Evolutionary conservation across 2,888 invertebrate genomes (phyloP).

Genomic region (Microctonus brassicae): DNA sequence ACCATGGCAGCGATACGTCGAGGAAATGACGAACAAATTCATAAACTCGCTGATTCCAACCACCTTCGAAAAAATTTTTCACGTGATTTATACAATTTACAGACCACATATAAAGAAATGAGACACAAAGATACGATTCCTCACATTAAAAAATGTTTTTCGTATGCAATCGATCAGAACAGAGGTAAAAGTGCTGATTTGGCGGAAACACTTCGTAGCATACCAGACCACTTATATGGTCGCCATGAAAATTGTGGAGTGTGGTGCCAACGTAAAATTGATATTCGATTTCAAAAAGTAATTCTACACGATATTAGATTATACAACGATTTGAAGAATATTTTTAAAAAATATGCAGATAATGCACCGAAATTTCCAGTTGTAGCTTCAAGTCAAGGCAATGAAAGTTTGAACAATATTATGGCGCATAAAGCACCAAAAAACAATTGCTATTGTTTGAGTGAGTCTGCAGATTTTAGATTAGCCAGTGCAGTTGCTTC

Average conservation of each 20-base stretch:
- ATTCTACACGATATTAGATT: background rate
- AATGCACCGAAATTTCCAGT: slow-evolving; percentile 30
- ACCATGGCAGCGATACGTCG: too few relatives aligned
- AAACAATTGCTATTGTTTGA: slow-evolving; percentile 37
- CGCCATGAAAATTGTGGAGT: too few relatives aligned
- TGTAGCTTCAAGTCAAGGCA: slow-evolving; percentile 36
- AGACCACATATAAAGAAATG: background rate
- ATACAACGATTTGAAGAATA: background rate
- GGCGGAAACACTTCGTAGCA: slow-evolving; percentile 9
- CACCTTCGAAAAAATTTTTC: too few relatives aligned
- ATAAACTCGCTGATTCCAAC: too few relatives aligned
- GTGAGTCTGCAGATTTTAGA: slow-evolving; percentile 37
- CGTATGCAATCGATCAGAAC: background rate
- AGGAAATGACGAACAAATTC: too few relatives aligned
- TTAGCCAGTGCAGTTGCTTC: slow-evolving; percentile 33
- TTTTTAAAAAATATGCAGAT: slow-evolving; percentile 1
- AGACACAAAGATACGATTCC: background rate
- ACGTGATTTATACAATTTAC: too few relatives aligned
- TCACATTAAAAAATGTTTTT: too few relatives aligned
- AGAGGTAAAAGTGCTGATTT: slow-evolving; percentile 16
- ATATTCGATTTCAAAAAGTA: background rate
- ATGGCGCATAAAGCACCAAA: slow-evolving; percentile 39
- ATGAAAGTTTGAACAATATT: slow-evolving; percentile 37
- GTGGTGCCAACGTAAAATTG: too few relatives aligned
- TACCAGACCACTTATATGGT: slow-evolving; percentile 6